Percentiles rank a stretch among this genome's conserved stretches.
These are phyloP conservation scores for Andrena dorsata DNA, from an alignment of 2,888 invertebrate species.

Conservation along the genomic window DNA sequence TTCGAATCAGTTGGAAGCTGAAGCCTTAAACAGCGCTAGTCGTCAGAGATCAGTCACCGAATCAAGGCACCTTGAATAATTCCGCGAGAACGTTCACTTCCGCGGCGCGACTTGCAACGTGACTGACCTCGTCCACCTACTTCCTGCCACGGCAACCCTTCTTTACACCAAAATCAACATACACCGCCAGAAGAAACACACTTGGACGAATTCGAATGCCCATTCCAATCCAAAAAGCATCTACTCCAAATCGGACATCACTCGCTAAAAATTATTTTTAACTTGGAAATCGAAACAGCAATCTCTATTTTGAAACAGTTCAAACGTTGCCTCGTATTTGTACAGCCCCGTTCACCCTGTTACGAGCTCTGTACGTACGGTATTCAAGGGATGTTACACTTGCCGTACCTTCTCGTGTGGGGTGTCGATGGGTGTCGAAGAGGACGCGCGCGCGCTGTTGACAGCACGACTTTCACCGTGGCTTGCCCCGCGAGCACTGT, in stretches of 20 bases:
- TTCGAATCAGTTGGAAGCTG: not conserved
- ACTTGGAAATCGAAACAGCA: not conserved
- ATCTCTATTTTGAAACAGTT: too few relatives aligned
- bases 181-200: too few relatives aligned
- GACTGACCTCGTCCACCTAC: not conserved
- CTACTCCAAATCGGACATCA: not conserved
- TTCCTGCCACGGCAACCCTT: not conserved
- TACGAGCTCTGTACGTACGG: not conserved
- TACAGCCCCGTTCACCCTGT: too few relatives aligned
- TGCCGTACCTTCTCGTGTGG: conserved; percentile 36
- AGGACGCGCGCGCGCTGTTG: conserved; percentile 27
- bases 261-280: not conserved
- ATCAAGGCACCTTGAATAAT: conserved; percentile 8
- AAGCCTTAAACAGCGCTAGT: conserved; percentile 10
- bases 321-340: too few relatives aligned
- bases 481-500: conserved; percentile 73
- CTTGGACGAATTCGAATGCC: too few relatives aligned
- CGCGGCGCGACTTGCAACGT: not conserved
- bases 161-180: too few relatives aligned
- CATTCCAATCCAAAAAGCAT: not conserved
- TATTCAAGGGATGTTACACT: not conserved
- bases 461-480: conserved; percentile 59
- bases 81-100: not conserved
- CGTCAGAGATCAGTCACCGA: not conserved
- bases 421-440: conserved; percentile 16